A percentile compares a stretch with the other conserved stretches of the same genome.
phyloP scores from a whole-genome alignment of 2,888 invertebrate genomes.

The Ryuthela nishihirai region DNA sequence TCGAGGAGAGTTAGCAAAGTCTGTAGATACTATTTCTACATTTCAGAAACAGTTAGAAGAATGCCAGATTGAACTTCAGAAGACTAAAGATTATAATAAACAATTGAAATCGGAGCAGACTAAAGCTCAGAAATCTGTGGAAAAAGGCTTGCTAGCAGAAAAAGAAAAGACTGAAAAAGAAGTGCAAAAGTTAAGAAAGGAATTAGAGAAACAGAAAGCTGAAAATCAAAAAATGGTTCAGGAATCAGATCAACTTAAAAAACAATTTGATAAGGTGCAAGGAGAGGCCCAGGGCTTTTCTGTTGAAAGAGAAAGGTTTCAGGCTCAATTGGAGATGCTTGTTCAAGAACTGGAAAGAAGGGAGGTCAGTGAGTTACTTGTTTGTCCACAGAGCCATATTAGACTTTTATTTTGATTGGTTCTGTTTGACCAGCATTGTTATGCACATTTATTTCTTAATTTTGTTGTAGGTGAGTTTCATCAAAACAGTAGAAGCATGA shows the following conservation, averaged over 20 bases:
- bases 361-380: conserved; percentile 62
- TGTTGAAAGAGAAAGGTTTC: conserved; percentile 81
- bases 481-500: too few relatives aligned
- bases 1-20: conserved; percentile 40
- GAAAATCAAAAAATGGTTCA: conserved; percentile 26
- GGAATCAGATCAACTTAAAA: conserved; percentile 43
- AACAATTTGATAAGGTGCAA: conserved; percentile 60
- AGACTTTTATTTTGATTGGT: too few relatives aligned
- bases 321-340: conserved; percentile 86
- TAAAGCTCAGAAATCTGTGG: conserved; percentile 16
- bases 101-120: conserved; percentile 25
- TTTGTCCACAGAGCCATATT: too few relatives aligned
- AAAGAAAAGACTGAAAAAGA: conserved; percentile 27
- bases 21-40: conserved; percentile 40
- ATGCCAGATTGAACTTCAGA: conserved; percentile 61
- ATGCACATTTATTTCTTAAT: too few relatives aligned
- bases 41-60: conserved; percentile 41
- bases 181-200: conserved; percentile 13
- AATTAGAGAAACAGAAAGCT: conserved; percentile 28
- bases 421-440: too few relatives aligned
- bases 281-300: conserved; percentile 72
- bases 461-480: too few relatives aligned
- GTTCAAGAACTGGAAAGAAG: conserved; percentile 88
- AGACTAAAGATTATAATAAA: conserved; percentile 66
- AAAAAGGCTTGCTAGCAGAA: conserved; percentile 11